Base-by-base conservation (phyloP, 2,888 invertebrate species). In the Xestoiulus laeticollis region DNA sequence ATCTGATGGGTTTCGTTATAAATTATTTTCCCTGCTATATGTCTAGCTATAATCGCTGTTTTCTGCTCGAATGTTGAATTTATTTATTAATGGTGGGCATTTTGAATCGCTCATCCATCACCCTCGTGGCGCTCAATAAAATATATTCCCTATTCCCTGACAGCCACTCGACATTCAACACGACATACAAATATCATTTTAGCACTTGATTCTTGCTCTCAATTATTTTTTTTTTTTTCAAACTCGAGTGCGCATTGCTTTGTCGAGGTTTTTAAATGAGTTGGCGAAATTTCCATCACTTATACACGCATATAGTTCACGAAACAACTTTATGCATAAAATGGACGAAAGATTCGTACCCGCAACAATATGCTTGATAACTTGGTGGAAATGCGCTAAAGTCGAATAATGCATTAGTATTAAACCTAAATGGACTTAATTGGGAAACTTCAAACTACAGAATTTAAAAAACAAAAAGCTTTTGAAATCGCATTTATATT, bases 141-240 rank as follows among this genome's bases (percentile, higher is more conserved):
- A 68, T 26, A 26, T 68, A n/a, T 26, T 68, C 68, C 68, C 68
- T 22, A 68, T 68, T 68, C 26, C 68, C 12, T 68, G 68, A 68
- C 68, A 68, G 68, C 68, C 68, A 68, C 68, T 68, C 68, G 68
- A 68, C 22, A 59, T 59, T n/a, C 59, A 59, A n/a, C 59, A n/a
- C 59, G 59, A n/a, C n/a, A 22, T 68, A 22, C 68, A 26, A 68
- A 26, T 22, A 26, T 68, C 68, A 26, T 68, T 68, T 68, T 6
- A 22, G n/a, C 68, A 68, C 68, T 68, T n/a, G 68, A 68, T 10
- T 68, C n/a, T 12, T 68, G 19, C 48, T 48, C 48, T 48, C 48
- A 48, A 48, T 68, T 68, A 68, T 68, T 68, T 26, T n/a, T 19
- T 22, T 12, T 68, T 68, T 68, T 68, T 68, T 14, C 68, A 12